Conservation (phyloP, 2,113 vertebrate genomes). For the Xiphias gladius region DNA sequence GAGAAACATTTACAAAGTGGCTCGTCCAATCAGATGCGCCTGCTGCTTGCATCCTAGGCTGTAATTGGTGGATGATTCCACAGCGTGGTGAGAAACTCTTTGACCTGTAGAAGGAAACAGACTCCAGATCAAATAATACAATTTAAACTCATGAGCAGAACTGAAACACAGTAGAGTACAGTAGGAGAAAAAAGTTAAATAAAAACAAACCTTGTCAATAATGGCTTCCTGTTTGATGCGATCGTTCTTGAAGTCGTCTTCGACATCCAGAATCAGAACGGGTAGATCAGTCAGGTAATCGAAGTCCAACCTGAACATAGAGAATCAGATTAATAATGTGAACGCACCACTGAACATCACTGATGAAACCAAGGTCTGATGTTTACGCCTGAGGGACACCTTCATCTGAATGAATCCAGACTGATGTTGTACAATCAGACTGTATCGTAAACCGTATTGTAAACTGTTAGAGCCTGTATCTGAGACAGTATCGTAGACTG, state of each 20-base stretch:
- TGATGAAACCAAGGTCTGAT: too few species aligned
- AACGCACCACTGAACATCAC: too few species aligned
- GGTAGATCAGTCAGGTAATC: constrained; percentile 86
- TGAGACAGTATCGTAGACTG: too few species aligned
- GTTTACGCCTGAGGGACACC: too few species aligned
- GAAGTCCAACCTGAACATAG: constrained; percentile 84
- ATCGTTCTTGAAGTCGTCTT: constrained; percentile 89
- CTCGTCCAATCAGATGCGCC: background rate
- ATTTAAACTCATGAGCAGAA: background rate
- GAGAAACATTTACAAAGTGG: background rate
- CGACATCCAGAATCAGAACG: constrained; percentile 86
- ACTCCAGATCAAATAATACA: background rate
- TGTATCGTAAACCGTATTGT: too few species aligned
- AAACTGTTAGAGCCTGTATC: too few species aligned
- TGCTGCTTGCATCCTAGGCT: background rate
- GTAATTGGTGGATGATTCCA: constrained; percentile 51
- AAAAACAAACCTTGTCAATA: constrained; percentile 74
- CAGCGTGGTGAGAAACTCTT: constrained; percentile 71
- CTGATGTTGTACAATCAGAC: too few species aligned
- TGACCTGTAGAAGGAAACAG: constrained; percentile 68
- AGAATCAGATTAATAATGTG: background rate
- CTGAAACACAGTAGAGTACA: background rate
- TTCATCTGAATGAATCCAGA: too few species aligned
- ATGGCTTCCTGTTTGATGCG: constrained; percentile 86
- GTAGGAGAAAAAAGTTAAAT: too few species aligned